These are phyloP conservation scores for Cyprinus carpio DNA, from an alignment of 2,113 vertebrate genomes.

Conservation along the genomic window DNA sequence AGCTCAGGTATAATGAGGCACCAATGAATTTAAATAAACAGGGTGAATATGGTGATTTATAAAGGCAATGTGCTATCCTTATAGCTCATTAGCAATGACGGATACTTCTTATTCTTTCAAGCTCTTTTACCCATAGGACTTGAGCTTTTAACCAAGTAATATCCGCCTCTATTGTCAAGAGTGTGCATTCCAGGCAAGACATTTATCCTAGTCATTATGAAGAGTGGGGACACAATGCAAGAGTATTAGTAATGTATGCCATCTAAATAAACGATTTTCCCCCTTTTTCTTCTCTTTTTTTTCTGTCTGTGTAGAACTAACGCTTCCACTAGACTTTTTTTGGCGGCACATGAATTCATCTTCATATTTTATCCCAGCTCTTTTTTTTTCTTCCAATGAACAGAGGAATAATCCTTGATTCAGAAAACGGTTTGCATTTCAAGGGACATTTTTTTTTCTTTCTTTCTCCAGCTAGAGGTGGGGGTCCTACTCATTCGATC, in stretches of 20 bases:
- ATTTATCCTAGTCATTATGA: conserved; percentile 84
- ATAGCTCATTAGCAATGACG: conserved; percentile 99
- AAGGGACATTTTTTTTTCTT: conserved; percentile 68
- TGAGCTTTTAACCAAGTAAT: conserved; percentile 85
- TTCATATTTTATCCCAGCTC: conserved; percentile 77
- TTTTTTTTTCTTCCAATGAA: conserved; percentile 69
- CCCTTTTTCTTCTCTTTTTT: conserved; percentile 61
- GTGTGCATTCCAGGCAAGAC: conserved; percentile 75
- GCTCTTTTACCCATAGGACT: conserved; percentile 83
- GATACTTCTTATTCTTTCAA: conserved; percentile 85
- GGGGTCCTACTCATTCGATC: conserved; percentile 66
- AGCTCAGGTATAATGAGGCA: conserved; percentile 99
- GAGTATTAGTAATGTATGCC: conserved; percentile 79
- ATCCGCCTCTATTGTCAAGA: conserved; percentile 80
- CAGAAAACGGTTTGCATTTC: conserved; percentile 80
- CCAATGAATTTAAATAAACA: conserved; percentile 99
- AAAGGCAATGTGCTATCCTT: conserved; percentile 90
- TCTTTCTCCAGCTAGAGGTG: conserved; percentile 48
- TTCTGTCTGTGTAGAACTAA: conserved; percentile 67
- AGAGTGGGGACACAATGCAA: conserved; percentile 81
- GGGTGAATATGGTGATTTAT: conserved; percentile 96
- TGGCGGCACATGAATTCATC: conserved; percentile 75
- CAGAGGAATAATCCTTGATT: conserved; percentile 79
- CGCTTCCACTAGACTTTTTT: conserved; percentile 68
- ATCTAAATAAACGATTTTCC: conserved; percentile 79